Evolutionary conservation across 2,888 invertebrate species (phyloP).

Genomic region (Eupithecia tripunctaria): DNA sequence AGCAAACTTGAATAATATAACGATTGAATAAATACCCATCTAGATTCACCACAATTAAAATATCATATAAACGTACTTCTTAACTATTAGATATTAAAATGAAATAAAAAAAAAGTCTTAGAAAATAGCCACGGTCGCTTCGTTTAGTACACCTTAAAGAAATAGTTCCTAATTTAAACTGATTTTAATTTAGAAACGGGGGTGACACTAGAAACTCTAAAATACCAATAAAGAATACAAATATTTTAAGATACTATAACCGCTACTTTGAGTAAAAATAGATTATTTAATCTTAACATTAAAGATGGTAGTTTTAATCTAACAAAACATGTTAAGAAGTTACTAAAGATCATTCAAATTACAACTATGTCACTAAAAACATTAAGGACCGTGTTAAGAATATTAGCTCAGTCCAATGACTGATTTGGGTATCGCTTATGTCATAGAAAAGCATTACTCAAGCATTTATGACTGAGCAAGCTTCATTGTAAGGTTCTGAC

Average conservation of each 20-base stretch:
- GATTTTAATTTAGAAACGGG: conserved; percentile 24
- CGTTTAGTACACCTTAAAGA: conserved; percentile 40
- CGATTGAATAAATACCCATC: neutral
- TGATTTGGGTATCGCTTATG: too few relatives aligned
- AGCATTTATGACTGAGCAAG: too few relatives aligned
- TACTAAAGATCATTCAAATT: neutral
- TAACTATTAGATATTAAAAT: conserved; percentile 43
- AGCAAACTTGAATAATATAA: neutral
- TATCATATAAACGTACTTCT: conserved; percentile 41
- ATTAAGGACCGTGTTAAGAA: too few relatives aligned
- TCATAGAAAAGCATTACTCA: too few relatives aligned
- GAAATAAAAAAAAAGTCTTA: conserved; percentile 43
- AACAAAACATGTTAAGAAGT: neutral
- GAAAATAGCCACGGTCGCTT: conserved; percentile 45
- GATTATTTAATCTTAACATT: neutral
- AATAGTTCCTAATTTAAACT: conserved; percentile 47
- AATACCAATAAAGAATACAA: neutral
- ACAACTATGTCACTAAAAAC: too few relatives aligned
- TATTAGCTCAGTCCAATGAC: too few relatives aligned
- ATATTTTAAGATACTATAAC: neutral
- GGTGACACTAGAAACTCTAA: conserved; percentile 19
- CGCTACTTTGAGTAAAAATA: neutral
- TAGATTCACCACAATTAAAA: conserved; percentile 28
- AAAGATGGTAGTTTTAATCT: neutral
- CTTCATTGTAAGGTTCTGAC: too few relatives aligned